Base-by-base conservation (phyloP, 2,888 invertebrate species). In the Agapostemon virescens region DNA sequence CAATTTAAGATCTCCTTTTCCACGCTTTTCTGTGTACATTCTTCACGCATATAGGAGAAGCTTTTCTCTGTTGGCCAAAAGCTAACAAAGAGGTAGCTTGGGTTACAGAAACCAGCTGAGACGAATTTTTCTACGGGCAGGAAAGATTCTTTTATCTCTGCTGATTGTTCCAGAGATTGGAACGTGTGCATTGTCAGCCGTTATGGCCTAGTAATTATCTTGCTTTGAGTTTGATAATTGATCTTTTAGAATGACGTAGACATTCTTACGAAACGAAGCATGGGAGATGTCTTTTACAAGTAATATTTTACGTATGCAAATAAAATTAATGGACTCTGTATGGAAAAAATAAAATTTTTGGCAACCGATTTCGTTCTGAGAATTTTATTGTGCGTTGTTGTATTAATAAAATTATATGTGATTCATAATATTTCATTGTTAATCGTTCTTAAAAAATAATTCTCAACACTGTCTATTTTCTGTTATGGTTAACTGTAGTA, bases 1-100 rank as follows among this genome's bases (percentile, higher is more conserved):
- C 52, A 67, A 71, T 69, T 30, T 73, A 77, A 67, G 58, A 64
- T 55, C 64, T 76, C 61, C 73, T 68, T 70, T 76, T 30, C 40
- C 13, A 58, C 26, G 42, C 30, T 75, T 75, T 67, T 74, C 61
- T 70, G 15, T 49, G 30, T 70, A n/a, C 33, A 15, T 71, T 72
- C 52, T 66, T 77, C 70, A 38, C 33, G 36, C 55, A 33, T n/a
- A 63, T 63, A n/a, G 30, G 33, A 9, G 42, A 38, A n/a, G 13
- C 20, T 40, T 30, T 66, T 38, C 11, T 52, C 15, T 26, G 58
- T 42, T 55, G 73, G 26, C 20, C 9, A 9, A 70, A 70, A 45
- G 33, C 40, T 36, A 70, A 70, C 69, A 74, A 70, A 77, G 61
- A 40, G 64, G 23, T 4, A 36, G 20, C 23, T 20, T 61, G 52